Evolutionary conservation across 2,888 invertebrate species (phyloP).

Genomic region (Phengaris alcon): DNA sequence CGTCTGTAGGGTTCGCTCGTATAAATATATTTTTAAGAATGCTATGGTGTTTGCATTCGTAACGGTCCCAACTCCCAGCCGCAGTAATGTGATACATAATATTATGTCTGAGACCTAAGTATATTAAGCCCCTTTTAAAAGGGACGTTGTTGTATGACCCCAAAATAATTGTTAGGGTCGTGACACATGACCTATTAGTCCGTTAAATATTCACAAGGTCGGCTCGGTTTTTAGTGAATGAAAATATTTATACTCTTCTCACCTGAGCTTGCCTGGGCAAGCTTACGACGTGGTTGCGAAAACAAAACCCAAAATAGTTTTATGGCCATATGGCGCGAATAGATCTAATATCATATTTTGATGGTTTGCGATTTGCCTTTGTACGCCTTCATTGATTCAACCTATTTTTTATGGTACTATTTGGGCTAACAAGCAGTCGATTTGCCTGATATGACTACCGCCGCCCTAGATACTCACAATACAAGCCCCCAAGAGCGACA

Average conservation of each 20-base stretch:
- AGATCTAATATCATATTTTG: not conserved
- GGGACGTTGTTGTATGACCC: not conserved
- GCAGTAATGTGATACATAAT: not conserved
- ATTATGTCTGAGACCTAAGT: not conserved
- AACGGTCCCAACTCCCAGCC: not conserved
- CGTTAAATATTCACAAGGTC: not conserved
- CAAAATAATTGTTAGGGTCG: slow-evolving; percentile 9
- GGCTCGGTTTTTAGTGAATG: slow-evolving; percentile 3
- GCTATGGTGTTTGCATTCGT: not conserved
- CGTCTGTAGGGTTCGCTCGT: too few species aligned
- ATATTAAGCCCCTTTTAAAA: not conserved
- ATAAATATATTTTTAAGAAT: too few species aligned
- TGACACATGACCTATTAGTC: not conserved
- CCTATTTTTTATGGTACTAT: not conserved
- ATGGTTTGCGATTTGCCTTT: not conserved
- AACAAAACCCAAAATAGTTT: slow-evolving; percentile 15
- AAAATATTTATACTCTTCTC: slow-evolving; percentile 4
- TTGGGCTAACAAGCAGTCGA: not conserved
- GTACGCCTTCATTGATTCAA: not conserved
- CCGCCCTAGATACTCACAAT: too few species aligned
- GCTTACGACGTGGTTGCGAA: slow-evolving; percentile 1
- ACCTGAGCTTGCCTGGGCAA: not conserved
- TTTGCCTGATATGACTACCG: not conserved
- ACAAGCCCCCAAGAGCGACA: too few species aligned
- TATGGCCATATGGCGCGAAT: slow-evolving; percentile 2